Conservation (phyloP, 2,888 invertebrate species). For the Drosophila pegasa region DNA sequence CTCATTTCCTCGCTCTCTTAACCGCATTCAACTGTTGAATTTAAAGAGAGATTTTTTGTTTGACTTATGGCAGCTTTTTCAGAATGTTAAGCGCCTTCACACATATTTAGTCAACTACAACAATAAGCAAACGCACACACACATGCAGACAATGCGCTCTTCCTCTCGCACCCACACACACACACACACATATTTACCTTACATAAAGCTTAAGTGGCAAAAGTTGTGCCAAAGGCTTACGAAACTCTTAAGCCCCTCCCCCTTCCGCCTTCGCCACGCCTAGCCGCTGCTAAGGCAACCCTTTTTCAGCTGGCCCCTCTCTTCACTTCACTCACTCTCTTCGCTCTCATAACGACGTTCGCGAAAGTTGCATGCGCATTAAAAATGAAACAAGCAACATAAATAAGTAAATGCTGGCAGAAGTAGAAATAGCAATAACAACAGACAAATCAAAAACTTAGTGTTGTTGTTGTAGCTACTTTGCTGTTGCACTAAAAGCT, state of each 20-base stretch:
- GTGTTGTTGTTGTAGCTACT: conserved; percentile 47
- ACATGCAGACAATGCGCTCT: conserved; percentile 15
- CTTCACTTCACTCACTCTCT: neutral
- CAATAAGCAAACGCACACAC: conserved; percentile 36
- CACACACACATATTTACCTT: conserved; percentile 53
- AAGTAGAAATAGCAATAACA: conserved; percentile 52
- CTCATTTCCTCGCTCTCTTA: neutral
- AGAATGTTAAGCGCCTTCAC: conserved; percentile 57
- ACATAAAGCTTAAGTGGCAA: conserved; percentile 76
- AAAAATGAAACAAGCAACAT: conserved; percentile 71
- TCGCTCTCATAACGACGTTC: conserved; percentile 36
- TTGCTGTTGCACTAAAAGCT: conserved; percentile 72
- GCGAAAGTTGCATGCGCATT: conserved; percentile 74
- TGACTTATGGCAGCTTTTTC: conserved; percentile 27
- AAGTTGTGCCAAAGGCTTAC: conserved; percentile 78
- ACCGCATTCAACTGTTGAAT: neutral
- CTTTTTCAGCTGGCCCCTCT: conserved; percentile 27
- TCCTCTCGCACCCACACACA: conserved; percentile 4
- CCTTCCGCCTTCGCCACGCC: no score
- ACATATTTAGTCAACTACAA: conserved; percentile 45
- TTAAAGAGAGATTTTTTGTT: conserved; percentile 31
- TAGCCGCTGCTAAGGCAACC: conserved; percentile 36
- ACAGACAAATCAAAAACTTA: conserved; percentile 67
- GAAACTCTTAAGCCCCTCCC: conserved; percentile 52
- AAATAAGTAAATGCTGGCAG: conserved; percentile 71